These are phyloP conservation scores for Peribatodes rhomboidaria DNA, from an alignment of 2,888 invertebrate species.

Conservation along the genomic window DNA sequence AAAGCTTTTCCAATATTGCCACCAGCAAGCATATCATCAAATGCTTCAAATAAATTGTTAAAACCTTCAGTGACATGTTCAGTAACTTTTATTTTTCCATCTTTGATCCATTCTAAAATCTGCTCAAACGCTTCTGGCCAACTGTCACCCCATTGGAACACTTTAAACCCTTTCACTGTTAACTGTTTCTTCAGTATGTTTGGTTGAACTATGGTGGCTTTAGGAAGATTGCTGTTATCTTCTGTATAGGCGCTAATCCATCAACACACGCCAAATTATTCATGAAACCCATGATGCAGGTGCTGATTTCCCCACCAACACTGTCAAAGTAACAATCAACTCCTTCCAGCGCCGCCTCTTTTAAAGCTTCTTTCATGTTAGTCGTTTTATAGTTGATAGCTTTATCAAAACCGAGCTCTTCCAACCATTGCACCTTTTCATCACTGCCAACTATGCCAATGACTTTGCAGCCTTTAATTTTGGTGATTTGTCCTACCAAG, in stretches of 20 bases:
- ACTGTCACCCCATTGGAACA: not conserved
- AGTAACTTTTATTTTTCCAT: not conserved
- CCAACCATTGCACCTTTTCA: slow-evolving; percentile 74
- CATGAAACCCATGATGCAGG: not conserved
- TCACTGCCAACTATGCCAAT: slow-evolving; percentile 90
- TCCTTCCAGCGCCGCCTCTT: not conserved
- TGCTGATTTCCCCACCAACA: slow-evolving; percentile 5
- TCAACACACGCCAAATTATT: not conserved
- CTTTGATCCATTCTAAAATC: not conserved
- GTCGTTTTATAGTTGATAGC: slow-evolving; percentile 4
- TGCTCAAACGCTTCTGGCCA: slow-evolving; percentile 39
- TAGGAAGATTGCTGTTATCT: slow-evolving; percentile 48
- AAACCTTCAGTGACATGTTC: slow-evolving; percentile 85
- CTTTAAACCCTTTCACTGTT: not conserved
- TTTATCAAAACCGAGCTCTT: not conserved
- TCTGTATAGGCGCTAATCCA: slow-evolving; percentile 46
- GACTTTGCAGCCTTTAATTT: slow-evolving; percentile 86
- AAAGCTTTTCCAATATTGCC: slow-evolving; percentile 3
- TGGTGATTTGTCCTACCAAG: slow-evolving; percentile 88
- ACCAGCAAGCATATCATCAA: not conserved
- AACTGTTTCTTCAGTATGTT: slow-evolving; percentile 1
- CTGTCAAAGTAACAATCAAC: slow-evolving; percentile 5
- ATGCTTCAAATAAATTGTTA: slow-evolving; percentile 57
- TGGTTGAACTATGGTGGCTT: slow-evolving; percentile 4
- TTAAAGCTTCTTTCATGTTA: not conserved